Conservation (phyloP, 2,888 invertebrate genomes). For the Drosophila prolongata region DNA sequence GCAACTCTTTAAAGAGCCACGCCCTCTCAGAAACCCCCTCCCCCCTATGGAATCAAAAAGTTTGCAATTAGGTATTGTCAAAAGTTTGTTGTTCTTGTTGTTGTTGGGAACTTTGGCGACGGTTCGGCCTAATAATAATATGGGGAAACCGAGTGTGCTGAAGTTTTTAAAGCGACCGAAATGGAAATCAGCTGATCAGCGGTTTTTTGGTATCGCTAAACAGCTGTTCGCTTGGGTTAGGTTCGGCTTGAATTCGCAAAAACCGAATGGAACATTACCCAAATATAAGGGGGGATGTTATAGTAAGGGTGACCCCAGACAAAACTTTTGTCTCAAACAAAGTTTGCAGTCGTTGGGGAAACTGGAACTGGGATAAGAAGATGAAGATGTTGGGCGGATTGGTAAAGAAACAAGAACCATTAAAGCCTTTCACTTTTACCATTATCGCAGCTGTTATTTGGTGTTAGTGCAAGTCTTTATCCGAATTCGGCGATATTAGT, state of each 20-base stretch:
- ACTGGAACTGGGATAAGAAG: constrained; percentile 29
- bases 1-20: constrained; percentile 47
- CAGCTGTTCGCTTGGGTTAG: constrained; percentile 48
- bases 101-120: constrained; percentile 69
- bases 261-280: not conserved
- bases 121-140: constrained; percentile 72
- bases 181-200: constrained; percentile 41
- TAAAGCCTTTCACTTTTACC: constrained; percentile 37
- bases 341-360: constrained; percentile 62
- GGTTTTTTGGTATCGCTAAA: constrained; percentile 17
- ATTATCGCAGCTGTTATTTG: constrained; percentile 16
- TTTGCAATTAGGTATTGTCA: constrained; percentile 78
- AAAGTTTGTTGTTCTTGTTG: constrained; percentile 65
- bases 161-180: constrained; percentile 27
- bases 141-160: constrained; percentile 49
- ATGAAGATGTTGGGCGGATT: constrained; percentile 4
- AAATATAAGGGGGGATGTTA: constrained; percentile 2
- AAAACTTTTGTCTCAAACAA: constrained; percentile 67
- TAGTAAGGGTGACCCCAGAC: constrained; percentile 46
- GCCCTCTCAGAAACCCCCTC: constrained; percentile 31
- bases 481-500: not conserved
- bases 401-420: constrained; percentile 24
- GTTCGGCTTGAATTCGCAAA: not conserved
- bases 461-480: constrained; percentile 2
- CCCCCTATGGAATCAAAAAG: constrained; percentile 62